phyloP scores from a whole-genome alignment of 2,888 invertebrate species.

The Polyploca ridens region DNA sequence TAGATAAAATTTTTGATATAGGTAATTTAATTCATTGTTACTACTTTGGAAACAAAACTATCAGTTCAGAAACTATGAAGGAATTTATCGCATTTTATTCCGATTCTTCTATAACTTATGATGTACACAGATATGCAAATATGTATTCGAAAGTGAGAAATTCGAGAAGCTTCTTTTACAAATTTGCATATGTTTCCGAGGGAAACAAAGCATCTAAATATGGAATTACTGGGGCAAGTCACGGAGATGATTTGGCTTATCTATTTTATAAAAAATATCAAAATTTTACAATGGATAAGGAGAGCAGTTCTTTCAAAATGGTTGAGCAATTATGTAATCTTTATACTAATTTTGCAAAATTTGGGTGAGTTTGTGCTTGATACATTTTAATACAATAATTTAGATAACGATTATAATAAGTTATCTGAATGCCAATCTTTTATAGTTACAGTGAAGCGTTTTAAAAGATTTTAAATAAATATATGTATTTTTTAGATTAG shows the following conservation, averaged over 20 bases:
- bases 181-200: constrained; percentile 46
- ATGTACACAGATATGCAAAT: neutral
- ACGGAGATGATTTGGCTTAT: constrained; percentile 50
- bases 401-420: too few species aligned
- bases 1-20: constrained; percentile 14
- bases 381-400: neutral
- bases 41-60: neutral
- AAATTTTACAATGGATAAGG: constrained; percentile 27
- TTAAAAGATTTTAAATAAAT: too few species aligned
- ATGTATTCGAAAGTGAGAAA: constrained; percentile 22
- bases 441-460: too few species aligned
- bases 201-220: constrained; percentile 22
- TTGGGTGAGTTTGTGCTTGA: constrained; percentile 43
- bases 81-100: neutral
- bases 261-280: constrained; percentile 32
- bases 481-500: too few species aligned
- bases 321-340: constrained; percentile 47
- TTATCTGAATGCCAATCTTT: too few species aligned
- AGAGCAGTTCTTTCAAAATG: constrained; percentile 27
- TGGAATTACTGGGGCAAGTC: constrained; percentile 28
- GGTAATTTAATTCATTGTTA: neutral
- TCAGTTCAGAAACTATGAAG: neutral
- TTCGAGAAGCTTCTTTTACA: constrained; percentile 41
- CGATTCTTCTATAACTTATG: neutral
- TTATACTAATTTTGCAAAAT: constrained; percentile 58